These are phyloP conservation scores for Spinus pinus DNA, from an alignment of 2,797 vertebrate species.

Conservation along the genomic window DNA sequence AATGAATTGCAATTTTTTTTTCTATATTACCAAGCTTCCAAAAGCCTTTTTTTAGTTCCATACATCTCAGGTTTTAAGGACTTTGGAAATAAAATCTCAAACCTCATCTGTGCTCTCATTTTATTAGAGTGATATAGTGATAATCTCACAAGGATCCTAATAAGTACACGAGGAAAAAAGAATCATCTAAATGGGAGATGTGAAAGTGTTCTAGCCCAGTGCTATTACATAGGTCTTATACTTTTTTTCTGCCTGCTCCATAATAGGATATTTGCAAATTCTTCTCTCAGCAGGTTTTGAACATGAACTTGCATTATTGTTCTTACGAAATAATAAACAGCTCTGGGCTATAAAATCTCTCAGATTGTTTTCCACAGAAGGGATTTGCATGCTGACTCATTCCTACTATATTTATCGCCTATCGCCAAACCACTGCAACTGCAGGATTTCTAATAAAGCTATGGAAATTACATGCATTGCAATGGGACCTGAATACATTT, in stretches of 20 bases:
- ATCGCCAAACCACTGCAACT: slow-evolving; percentile 67
- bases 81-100: neutral
- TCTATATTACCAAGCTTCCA: neutral
- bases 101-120: neutral
- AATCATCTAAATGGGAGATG: neutral
- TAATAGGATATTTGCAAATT: slow-evolving; percentile 70
- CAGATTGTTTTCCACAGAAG: slow-evolving; percentile 76
- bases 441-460: slow-evolving; percentile 80
- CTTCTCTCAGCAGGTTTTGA: slow-evolving; percentile 75
- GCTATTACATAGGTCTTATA: slow-evolving; percentile 15
- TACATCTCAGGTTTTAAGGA: neutral
- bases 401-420: slow-evolving; percentile 79
- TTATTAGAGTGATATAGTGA: neutral
- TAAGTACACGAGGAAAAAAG: neutral
- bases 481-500: slow-evolving; percentile 80
- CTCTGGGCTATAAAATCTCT: slow-evolving; percentile 78
- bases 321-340: slow-evolving; percentile 79
- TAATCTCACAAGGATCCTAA: neutral
- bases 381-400: slow-evolving; percentile 83
- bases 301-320: slow-evolving; percentile 76
- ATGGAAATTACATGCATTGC: slow-evolving; percentile 79
- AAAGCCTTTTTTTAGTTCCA: neutral
- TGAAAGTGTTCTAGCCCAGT: slow-evolving; percentile 17
- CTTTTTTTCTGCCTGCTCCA: slow-evolving; percentile 14
- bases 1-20: neutral